Evolutionary conservation across 1,140 invertebrate genomes (phyloP).

Genomic region (Hesperophylax magnus): DNA sequence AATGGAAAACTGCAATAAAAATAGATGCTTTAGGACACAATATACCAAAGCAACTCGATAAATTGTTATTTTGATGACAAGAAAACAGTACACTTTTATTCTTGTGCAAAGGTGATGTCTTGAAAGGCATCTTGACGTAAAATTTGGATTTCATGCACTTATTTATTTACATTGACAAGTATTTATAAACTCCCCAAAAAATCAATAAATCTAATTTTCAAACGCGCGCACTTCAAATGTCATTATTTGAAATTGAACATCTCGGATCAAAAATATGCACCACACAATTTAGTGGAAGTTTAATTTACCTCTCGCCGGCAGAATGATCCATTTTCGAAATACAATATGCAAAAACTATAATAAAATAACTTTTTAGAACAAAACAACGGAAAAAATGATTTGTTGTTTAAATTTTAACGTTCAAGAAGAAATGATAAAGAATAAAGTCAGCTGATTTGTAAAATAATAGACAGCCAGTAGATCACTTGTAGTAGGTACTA

Average conservation of each 20-base stretch:
- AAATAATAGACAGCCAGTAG: neutral
- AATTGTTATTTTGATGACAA: neutral
- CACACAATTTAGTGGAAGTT: neutral
- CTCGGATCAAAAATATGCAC: neutral
- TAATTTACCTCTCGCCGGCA: neutral
- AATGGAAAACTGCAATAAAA: slow-evolving; percentile 35
- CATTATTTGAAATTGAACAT: slow-evolving; percentile 10
- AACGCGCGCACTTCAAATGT: slow-evolving; percentile 46
- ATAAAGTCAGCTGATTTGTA: neutral
- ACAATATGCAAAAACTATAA: neutral
- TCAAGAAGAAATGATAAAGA: neutral
- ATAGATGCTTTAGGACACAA: neutral
- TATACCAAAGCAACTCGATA: neutral
- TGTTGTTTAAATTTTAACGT: slow-evolving; percentile 29
- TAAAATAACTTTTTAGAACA: slow-evolving; percentile 12
- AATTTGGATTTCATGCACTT: slow-evolving; percentile 31
- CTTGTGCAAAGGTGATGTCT: neutral
- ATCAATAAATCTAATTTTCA: slow-evolving; percentile 49
- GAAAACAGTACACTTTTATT: slow-evolving; percentile 1
- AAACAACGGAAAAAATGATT: slow-evolving; percentile 9
- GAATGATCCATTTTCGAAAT: slow-evolving; percentile 31
- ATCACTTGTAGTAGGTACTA: neutral
- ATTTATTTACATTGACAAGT: slow-evolving; percentile 50
- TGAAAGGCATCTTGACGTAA: slow-evolving; percentile 31
- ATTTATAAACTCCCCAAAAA: slow-evolving; percentile 49